Evolutionary conservation across 2,888 invertebrate genomes (phyloP), one percentile per base, ranked within the genome.

Genomic region (Ferdinandea cuprea): DNA sequence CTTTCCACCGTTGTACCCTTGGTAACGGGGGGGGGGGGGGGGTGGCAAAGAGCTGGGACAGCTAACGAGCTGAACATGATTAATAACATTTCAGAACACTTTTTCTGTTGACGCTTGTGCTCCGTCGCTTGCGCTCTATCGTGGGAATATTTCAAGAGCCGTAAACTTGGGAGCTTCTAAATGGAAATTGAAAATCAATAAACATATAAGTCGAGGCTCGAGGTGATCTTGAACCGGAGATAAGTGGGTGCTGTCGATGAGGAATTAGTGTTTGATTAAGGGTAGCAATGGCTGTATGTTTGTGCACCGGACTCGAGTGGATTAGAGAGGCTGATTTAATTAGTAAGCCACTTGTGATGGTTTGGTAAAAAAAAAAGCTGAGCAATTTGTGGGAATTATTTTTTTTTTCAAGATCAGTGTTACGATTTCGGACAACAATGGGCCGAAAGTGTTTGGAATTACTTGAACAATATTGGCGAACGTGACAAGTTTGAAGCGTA

Each of bases 51-150:
- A 42, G 25, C 25, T 42, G 11, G 25, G 42, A 61, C 58, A 58
- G 58, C 28, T 81, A 71, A 76, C 81, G 54, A 81, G 76, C 54
- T 69, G 32, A n/a, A 66, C 65, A 81, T 76, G 80, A 81, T 81
- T 81, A 65, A 76, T 81, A 66, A 61, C 65, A 76, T 71, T 63
- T 59, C 30, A 58, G 59, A 74, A 69, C 25, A 15, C 40, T 44
- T 28, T 46, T 28, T 8, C 17, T 15, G 42, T 19, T 59, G 13
- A 11, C 15, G 35, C 21, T 69, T 48, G n/a, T n/a, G n/a, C n/a
- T n/a, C n/a, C n/a, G n/a, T n/a, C n/a, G 40, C 11, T 9, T 35
- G 61, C 15, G 61, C 15, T 21, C 13, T 54, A 81, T 71, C 81
- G 81, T 81, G 81, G 76, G 81, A 81, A 81, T 81, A 19, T 71